These are phyloP conservation scores for Enteromius unitaeniatus DNA, from an alignment of 2,797 vertebrate genomes.

Conservation along the genomic window DNA sequence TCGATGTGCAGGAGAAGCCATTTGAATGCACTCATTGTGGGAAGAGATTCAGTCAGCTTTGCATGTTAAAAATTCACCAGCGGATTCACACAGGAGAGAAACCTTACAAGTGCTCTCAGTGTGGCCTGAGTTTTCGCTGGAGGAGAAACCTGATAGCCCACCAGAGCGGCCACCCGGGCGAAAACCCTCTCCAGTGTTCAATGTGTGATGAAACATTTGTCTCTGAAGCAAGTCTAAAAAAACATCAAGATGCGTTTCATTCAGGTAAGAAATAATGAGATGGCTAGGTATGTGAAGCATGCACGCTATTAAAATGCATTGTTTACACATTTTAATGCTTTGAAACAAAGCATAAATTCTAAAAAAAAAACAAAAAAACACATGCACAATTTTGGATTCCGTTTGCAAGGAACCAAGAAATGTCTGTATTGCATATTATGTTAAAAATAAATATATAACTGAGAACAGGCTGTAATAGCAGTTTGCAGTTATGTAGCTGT, in stretches of 20 bases:
- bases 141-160: conserved; percentile 53
- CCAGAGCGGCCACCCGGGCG: conserved; percentile 33
- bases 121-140: conserved; percentile 52
- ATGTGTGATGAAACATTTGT: conserved; percentile 47
- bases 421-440: neutral
- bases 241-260: conserved; percentile 44
- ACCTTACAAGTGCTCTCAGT: conserved; percentile 44
- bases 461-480: no score
- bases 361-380: no score
- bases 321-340: neutral
- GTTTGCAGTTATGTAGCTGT: no score
- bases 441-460: neutral
- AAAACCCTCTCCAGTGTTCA: conserved; percentile 42
- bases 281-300: neutral
- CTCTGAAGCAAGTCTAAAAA: conserved; percentile 44
- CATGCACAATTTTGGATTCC: no score
- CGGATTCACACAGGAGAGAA: conserved; percentile 51
- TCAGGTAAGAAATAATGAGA: conserved; percentile 19
- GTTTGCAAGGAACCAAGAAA: neutral
- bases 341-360: neutral
- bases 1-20: conserved; percentile 27
- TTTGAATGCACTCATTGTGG: conserved; percentile 49
- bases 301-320: neutral
- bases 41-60: conserved; percentile 49
- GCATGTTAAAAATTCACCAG: conserved; percentile 47